phyloP scores from a whole-genome alignment of 2,113 vertebrate genomes.

The Syrrhaptes paradoxus region DNA sequence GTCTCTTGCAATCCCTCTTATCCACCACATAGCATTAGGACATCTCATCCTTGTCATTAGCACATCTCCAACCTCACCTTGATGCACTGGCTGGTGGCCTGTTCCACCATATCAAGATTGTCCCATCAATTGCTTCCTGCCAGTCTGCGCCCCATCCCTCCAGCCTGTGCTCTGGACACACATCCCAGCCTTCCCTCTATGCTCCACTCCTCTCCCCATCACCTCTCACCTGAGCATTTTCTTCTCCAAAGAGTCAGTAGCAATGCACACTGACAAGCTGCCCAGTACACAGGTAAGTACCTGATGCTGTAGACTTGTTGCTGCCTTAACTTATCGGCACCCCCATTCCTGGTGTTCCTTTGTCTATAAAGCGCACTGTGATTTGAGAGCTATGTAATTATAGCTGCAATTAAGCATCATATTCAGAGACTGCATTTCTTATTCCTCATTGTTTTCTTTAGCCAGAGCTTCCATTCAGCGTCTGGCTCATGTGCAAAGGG shows the following conservation, averaged over 20 bases:
- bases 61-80: not conserved
- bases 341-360: not conserved
- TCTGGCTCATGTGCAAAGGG: not conserved
- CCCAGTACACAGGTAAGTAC: not conserved
- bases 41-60: not conserved
- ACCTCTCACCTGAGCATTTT: not conserved
- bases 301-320: not conserved
- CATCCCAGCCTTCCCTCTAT: not conserved
- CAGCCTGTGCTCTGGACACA: not conserved
- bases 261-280: not conserved
- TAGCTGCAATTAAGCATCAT: constrained; percentile 11
- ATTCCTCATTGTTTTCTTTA: not conserved
- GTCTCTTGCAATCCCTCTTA: not conserved
- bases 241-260: not conserved
- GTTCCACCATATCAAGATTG: not conserved
- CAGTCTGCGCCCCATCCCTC: not conserved
- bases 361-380: not conserved
- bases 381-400: not conserved
- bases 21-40: not conserved
- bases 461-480: not conserved
- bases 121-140: not conserved
- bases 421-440: not conserved
- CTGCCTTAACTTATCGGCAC: not conserved
- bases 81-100: not conserved
- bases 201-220: not conserved